These are phyloP conservation scores for Lemur catta DNA, from an alignment of 2,797 vertebrate species.

Conservation along the genomic window DNA sequence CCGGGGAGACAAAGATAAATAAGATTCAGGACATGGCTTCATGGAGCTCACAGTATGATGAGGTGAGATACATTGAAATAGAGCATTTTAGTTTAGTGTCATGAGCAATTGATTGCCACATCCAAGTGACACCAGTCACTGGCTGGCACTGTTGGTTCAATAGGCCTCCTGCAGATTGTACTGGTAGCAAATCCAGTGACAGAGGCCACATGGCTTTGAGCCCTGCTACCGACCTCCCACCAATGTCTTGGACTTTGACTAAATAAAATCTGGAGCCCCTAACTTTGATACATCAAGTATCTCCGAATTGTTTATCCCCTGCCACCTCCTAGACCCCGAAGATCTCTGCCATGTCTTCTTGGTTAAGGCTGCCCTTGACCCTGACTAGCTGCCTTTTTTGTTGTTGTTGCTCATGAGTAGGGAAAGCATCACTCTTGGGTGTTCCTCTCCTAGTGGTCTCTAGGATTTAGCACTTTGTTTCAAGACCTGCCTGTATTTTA, in stretches of 20 bases:
- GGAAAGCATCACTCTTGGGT: background rate
- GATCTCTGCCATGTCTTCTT: background rate
- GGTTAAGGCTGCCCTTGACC: background rate
- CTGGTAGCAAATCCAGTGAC: background rate
- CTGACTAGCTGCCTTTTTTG: background rate
- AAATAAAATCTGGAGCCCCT: background rate
- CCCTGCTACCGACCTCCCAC: background rate
- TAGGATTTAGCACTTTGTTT: constrained; percentile 26
- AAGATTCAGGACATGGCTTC: background rate
- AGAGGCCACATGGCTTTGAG: background rate
- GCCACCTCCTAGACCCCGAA: background rate
- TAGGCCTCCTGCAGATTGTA: background rate
- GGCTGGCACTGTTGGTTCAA: background rate
- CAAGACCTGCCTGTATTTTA: background rate
- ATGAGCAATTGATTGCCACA: background rate
- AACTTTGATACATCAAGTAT: background rate
- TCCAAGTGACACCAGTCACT: background rate
- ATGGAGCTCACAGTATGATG: background rate
- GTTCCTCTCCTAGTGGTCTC: background rate
- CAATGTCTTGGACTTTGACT: background rate
- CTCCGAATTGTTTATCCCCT: background rate
- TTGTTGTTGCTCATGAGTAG: constrained; percentile 5
- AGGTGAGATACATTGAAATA: background rate
- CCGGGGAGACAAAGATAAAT: background rate
- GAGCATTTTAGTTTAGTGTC: background rate